Evolutionary conservation across 1,140 invertebrate species (phyloP), one percentile per base, ranked within the genome.

Genomic region (Galendromus occidentalis): DNA sequence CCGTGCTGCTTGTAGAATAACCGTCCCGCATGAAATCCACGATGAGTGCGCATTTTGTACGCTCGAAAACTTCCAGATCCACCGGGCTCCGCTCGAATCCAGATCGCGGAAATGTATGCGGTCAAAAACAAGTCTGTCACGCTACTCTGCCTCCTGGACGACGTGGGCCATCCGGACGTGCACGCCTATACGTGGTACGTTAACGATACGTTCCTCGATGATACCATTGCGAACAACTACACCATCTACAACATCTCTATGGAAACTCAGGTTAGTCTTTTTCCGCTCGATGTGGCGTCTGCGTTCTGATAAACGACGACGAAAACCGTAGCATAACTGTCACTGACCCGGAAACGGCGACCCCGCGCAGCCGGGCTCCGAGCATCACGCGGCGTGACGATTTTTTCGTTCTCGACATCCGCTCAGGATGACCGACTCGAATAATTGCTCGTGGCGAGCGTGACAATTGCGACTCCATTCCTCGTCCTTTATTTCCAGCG

Each of bases 231-330:
- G 17, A 59, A 59, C 42, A 82, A 84, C 67, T 85, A 84, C 80
- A 85, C 82, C 29, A 85, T 91, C 64, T 82, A 85, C 55, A 83
- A 85, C 0, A 87, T 88, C 6, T 84, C 85, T 20, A 75, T 91
- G 42, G 85, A 88, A 72, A 86, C 85, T 25, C 79, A 85, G 44
- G 84, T 85, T 68, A 89, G 51, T 6, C 4, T 39, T 39, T 39
- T 39, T 39, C 33, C 33, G 9, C 33, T 39, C 33, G 33, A 39
- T 39, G 33, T 39, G 9, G n/a, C n/a, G n/a, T n/a, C n/a, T n/a
- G n/a, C n/a, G n/a, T n/a, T n/a, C n/a, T n/a, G n/a, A n/a, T n/a
- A n/a, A n/a, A n/a, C n/a, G n/a, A n/a, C n/a, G n/a, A n/a, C n/a
- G n/a, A n/a, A n/a, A n/a, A n/a, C n/a, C n/a, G n/a, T n/a, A n/a